Evolutionary conservation across 2,888 invertebrate genomes (phyloP), one percentile per base, ranked within the genome.

Genomic region (Acleris holmiana): DNA sequence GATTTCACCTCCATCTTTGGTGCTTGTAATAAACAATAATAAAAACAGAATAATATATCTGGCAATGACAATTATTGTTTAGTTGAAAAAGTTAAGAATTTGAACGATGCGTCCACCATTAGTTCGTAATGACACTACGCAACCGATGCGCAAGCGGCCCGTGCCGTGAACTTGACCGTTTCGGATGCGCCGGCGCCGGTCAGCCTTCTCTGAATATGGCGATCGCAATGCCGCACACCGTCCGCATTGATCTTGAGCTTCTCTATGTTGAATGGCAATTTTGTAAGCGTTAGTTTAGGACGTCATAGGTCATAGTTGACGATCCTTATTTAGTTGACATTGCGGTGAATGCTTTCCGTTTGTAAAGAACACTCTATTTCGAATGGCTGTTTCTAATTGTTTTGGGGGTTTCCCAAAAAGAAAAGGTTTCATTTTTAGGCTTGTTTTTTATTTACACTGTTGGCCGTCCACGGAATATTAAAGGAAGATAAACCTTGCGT

Each of bases 161-260:
- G 73, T 77, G 76, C 88, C 88, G 77, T 90, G 90, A 90, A 88
- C 90, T 90, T 90, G 90, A 89, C 90, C 89, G 87, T 75, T 78
- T 74, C 75, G 81, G 87, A 88, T 88, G 88, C 84, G 85, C 78
- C 72, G 73, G 76, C 77, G 76, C 82, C 84, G 81, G 82, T 80
- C 85, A 83, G 79, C 82, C 80, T 79, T 79, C 82, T 80, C 82
- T 80, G 75, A 71, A 72, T 76, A 78, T 71, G 71, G 67, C 67
- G 67, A 70, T 68, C 70, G 67, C 67, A 67, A 67, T 63, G 63
- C 51, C 68, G 69, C 67, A 58, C 72, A 56, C 71, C 72, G 71
- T 66, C 55, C 23, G 51, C 41, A 40, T 29, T 78, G 79, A 72
- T 79, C 81, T 82, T 82, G 80, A 80, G 82, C 80, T 83, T 74